These are phyloP conservation scores for Phaedon cochleariae DNA, from an alignment of 2,888 invertebrate genomes.

Conservation along the genomic window DNA sequence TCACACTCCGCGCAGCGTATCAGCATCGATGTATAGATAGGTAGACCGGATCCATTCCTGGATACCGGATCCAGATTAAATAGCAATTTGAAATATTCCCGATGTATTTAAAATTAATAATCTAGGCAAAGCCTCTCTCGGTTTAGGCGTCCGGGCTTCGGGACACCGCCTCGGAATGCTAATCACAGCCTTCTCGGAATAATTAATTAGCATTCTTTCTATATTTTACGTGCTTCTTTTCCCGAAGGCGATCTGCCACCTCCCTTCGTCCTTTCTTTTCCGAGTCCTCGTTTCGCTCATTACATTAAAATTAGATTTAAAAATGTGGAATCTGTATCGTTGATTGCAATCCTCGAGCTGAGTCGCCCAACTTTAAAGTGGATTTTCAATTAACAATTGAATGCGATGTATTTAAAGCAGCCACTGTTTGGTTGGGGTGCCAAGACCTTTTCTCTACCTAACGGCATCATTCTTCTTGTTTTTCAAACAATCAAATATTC, in stretches of 20 bases:
- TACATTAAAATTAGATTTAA: slow-evolving; percentile 64
- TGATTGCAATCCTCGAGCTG: slow-evolving; percentile 59
- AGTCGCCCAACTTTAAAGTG: slow-evolving; percentile 59
- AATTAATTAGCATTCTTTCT: slow-evolving; percentile 71
- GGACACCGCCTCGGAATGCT: slow-evolving; percentile 60
- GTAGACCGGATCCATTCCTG: neutral
- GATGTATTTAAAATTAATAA: slow-evolving; percentile 44
- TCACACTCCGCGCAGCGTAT: slow-evolving; percentile 7
- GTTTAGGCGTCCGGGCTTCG: slow-evolving; percentile 29
- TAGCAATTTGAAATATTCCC: slow-evolving; percentile 44
- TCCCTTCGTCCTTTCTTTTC: slow-evolving; percentile 46
- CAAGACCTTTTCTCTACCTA: slow-evolving; percentile 5
- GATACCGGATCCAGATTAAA: slow-evolving; percentile 41
- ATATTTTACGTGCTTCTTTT: slow-evolving; percentile 61
- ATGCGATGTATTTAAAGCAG: slow-evolving; percentile 59
- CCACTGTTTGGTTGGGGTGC: slow-evolving; percentile 11
- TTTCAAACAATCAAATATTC: neutral
- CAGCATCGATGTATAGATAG: slow-evolving; percentile 31
- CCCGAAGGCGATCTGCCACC: slow-evolving; percentile 48
- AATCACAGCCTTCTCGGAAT: slow-evolving; percentile 68
- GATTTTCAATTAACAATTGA: slow-evolving; percentile 64
- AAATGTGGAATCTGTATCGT: slow-evolving; percentile 64
- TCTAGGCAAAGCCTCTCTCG: slow-evolving; percentile 33
- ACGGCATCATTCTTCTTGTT: slow-evolving; percentile 1
- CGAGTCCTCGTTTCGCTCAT: slow-evolving; percentile 50